A percentile compares a stretch with the other conserved stretches of the same genome.
These are phyloP conservation scores for Caenorhabditis virilis DNA, from an alignment of 2,888 invertebrate genomes.

Conservation along the genomic window DNA sequence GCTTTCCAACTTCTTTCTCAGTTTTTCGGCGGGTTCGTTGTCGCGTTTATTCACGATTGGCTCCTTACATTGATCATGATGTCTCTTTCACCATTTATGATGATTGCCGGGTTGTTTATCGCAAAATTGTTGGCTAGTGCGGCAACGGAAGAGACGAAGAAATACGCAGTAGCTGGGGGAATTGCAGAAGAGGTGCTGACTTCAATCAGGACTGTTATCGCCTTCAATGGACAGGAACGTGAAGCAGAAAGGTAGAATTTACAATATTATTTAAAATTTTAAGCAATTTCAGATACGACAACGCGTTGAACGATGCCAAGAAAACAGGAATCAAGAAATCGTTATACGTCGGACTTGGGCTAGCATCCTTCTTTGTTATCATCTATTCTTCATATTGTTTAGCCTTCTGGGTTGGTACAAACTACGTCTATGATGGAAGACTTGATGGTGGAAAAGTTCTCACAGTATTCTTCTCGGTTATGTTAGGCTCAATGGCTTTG, in stretches of 20 bases:
- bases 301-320: constrained; percentile 56
- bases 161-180: constrained; percentile 49
- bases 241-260: constrained; percentile 47
- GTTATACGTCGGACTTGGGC: constrained; percentile 67
- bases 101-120: constrained; percentile 58
- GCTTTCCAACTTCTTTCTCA: constrained; percentile 65
- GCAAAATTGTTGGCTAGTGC: constrained; percentile 69
- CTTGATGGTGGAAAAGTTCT: constrained; percentile 45
- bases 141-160: constrained; percentile 69
- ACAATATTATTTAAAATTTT: not conserved
- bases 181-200: constrained; percentile 52
- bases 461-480: constrained; percentile 70
- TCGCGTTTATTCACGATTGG: constrained; percentile 62
- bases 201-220: constrained; percentile 47
- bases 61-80: constrained; percentile 66
- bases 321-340: constrained; percentile 61
- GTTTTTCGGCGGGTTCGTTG: constrained; percentile 47
- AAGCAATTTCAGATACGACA: constrained; percentile 51
- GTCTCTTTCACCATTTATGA: constrained; percentile 66
- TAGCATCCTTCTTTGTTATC: constrained; percentile 67
- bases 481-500: constrained; percentile 72
- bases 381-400: constrained; percentile 68
- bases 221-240: constrained; percentile 51
- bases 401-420: constrained; percentile 64
- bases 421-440: constrained; percentile 43